phyloP scores from a whole-genome alignment of 1,140 invertebrate species.

The Drosophila ficusphila region DNA sequence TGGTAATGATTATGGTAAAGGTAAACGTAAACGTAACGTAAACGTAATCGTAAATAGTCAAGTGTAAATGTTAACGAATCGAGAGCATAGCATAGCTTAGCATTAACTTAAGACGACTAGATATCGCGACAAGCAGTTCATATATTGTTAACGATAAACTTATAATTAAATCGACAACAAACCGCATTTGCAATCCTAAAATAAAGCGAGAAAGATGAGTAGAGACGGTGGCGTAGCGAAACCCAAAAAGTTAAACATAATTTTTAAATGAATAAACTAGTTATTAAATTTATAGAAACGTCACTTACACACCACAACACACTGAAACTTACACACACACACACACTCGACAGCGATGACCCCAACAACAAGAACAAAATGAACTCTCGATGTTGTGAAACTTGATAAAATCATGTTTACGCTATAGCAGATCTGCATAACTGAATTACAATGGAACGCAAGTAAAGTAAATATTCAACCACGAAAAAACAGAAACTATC shows the following conservation, averaged over 20 bases:
- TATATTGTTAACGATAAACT: conserved; percentile 67
- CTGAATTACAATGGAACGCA: conserved; percentile 44
- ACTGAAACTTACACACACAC: conserved; percentile 20
- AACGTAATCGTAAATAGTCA: conserved; percentile 42
- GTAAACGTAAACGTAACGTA: too few relatives aligned
- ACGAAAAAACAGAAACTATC: conserved; percentile 36
- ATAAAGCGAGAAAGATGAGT: conserved; percentile 35
- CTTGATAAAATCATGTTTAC: conserved; percentile 84
- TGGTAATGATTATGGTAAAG: conserved; percentile 19
- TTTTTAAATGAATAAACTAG: conserved; percentile 77
- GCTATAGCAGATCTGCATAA: conserved; percentile 65
- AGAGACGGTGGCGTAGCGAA: conserved; percentile 46
- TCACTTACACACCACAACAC: conserved; percentile 12
- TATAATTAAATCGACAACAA: conserved; percentile 46
- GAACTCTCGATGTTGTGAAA: conserved; percentile 84
- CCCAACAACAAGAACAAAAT: conserved; percentile 76
- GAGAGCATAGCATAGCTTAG: conserved; percentile 65
- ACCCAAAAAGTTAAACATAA: conserved; percentile 81
- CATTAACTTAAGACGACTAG: conserved; percentile 50
- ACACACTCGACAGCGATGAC: conserved; percentile 59
- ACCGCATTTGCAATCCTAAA: conserved; percentile 75
- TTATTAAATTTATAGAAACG: conserved; percentile 68
- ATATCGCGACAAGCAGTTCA: conserved; percentile 62
- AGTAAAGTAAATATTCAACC: conserved; percentile 53
- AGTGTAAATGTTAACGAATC: conserved; percentile 62